Evolutionary conservation across 2,888 invertebrate genomes (phyloP).

Genomic region (Tiphia femorata): DNA sequence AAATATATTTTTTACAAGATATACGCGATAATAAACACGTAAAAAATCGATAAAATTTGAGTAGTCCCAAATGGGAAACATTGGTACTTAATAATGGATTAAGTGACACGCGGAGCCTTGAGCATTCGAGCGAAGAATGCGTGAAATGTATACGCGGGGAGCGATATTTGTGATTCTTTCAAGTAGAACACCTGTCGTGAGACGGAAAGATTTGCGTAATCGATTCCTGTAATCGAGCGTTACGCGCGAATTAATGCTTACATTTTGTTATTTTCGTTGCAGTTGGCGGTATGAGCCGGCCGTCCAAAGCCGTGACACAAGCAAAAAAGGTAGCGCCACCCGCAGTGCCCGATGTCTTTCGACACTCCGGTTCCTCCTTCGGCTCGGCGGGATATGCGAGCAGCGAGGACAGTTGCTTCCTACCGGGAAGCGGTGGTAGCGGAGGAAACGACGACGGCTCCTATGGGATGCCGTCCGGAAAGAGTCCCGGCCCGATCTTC

Average conservation of each 20-base stretch:
- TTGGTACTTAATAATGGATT: too few species aligned
- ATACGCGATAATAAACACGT: too few species aligned
- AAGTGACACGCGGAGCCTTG: too few species aligned
- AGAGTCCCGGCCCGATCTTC: constrained; percentile 76
- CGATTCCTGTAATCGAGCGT: constrained; percentile 2
- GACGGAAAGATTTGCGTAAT: too few species aligned
- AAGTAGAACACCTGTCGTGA: too few species aligned
- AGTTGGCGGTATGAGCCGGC: constrained; percentile 93
- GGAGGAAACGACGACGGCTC: constrained; percentile 59
- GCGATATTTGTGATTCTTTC: too few species aligned
- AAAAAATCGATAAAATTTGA: too few species aligned
- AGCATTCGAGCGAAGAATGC: too few species aligned
- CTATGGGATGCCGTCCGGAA: constrained; percentile 74
- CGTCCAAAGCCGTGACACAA: constrained; percentile 84
- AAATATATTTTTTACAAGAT: too few species aligned
- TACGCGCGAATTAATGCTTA: not conserved
- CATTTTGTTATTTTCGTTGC: too few species aligned
- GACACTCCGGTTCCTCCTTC: constrained; percentile 85
- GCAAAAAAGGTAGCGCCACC: constrained; percentile 93
- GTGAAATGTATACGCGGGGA: too few species aligned
- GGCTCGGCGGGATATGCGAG: constrained; percentile 84
- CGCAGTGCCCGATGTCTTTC: constrained; percentile 85
- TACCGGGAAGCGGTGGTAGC: constrained; percentile 64
- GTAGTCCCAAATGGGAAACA: too few species aligned
- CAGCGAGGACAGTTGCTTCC: constrained; percentile 80